These are phyloP conservation scores for Amniataba percoides DNA, from an alignment of 2,797 vertebrate species.

Conservation along the genomic window DNA sequence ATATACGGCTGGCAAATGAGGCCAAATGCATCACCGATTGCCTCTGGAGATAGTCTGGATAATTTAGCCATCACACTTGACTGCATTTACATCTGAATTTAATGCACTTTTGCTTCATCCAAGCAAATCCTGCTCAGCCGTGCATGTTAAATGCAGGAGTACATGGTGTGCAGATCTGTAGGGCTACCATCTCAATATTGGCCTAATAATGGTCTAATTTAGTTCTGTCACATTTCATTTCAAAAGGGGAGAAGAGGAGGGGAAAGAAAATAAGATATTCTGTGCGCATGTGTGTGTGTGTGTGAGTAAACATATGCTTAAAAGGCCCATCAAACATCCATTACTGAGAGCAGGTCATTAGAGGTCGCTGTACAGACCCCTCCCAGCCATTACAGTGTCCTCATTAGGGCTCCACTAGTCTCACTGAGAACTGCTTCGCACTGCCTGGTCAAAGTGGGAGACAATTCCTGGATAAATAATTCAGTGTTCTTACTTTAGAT, in stretches of 20 bases:
- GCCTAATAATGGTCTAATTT: slow-evolving; percentile 13
- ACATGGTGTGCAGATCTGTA: slow-evolving; percentile 1
- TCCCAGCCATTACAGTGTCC: slow-evolving; percentile 17
- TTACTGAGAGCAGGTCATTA: slow-evolving; percentile 46
- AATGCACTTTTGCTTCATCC: slow-evolving; percentile 13
- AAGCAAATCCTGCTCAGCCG: neutral
- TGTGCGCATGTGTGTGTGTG: neutral
- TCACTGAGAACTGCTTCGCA: slow-evolving; percentile 5
- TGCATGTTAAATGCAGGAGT: neutral
- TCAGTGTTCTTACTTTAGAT: slow-evolving; percentile 25
- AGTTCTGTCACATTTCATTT: slow-evolving; percentile 8
- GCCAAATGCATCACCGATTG: slow-evolving; percentile 34
- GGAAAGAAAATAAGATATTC: neutral
- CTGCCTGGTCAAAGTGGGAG: slow-evolving; percentile 18
- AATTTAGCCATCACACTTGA: slow-evolving; percentile 28
- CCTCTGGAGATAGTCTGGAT: slow-evolving; percentile 27
- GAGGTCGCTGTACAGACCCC: slow-evolving; percentile 31
- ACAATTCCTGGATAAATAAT: slow-evolving; percentile 16
- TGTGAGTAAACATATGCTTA: slow-evolving; percentile 13
- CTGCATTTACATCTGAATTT: slow-evolving; percentile 26
- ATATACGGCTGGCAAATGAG: slow-evolving; percentile 12
- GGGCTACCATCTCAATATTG: slow-evolving; percentile 10
- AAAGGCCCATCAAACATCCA: slow-evolving; percentile 41
- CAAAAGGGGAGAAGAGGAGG: neutral
- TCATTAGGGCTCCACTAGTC: slow-evolving; percentile 30